Conservation (phyloP, 1,140 invertebrate species). For the Mactra quadrangularis region DNA sequence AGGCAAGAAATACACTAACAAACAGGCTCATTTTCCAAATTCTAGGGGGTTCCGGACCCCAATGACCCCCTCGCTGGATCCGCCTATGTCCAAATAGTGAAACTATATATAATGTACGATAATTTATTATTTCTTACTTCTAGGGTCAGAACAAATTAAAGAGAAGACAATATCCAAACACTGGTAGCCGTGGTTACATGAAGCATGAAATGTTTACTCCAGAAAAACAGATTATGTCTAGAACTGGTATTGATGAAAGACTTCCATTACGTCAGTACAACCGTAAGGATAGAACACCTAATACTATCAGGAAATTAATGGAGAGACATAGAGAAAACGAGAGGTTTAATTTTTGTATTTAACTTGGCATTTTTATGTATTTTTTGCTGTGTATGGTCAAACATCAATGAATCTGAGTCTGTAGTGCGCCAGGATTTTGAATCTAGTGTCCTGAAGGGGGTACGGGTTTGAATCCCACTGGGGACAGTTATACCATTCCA, state of each 20-base stretch:
- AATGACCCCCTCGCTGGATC: no score
- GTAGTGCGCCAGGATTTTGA: no score
- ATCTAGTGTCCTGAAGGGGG: no score
- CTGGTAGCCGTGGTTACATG: neutral
- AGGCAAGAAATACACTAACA: no score
- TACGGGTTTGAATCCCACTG: no score
- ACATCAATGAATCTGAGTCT: neutral
- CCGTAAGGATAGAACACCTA: conserved; percentile 61
- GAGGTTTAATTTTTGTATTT: conserved; percentile 42
- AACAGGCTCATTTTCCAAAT: no score
- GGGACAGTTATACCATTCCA: no score
- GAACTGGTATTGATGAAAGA: conserved; percentile 11
- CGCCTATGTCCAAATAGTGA: no score
- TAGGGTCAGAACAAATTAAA: conserved; percentile 16
- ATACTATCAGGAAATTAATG: conserved; percentile 67
- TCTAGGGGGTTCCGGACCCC: no score
- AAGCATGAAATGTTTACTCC: conserved; percentile 10
- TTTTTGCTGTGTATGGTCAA: neutral
- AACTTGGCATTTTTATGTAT: neutral
- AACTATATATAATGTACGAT: no score
- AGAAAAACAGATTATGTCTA: conserved; percentile 37
- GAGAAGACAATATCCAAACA: conserved; percentile 20
- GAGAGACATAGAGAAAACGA: conserved; percentile 69
- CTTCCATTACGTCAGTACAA: conserved; percentile 36
- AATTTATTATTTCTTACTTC: no score